Evolutionary conservation across 2,113 vertebrate species (phyloP).

Genomic region (Agapornis roseicollis): DNA sequence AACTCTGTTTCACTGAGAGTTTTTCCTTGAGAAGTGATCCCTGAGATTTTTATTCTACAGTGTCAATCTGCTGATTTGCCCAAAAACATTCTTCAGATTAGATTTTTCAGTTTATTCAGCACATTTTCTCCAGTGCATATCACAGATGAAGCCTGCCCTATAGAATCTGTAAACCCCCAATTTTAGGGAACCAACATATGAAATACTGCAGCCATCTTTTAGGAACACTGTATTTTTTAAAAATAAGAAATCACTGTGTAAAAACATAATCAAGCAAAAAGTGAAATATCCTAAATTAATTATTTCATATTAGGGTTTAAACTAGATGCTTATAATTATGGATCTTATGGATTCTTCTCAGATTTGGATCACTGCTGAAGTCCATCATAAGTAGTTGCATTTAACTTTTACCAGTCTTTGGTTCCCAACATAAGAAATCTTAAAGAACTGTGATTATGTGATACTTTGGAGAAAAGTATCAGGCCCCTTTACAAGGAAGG

Average conservation of each 20-base stretch:
- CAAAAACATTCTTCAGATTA: background rate
- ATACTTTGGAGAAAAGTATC: background rate
- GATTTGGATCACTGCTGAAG: background rate
- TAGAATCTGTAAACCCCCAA: background rate
- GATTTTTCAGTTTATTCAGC: background rate
- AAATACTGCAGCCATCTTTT: background rate
- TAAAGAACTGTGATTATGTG: too few relatives aligned
- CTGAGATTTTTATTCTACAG: background rate
- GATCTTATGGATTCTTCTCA: background rate
- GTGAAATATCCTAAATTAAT: background rate
- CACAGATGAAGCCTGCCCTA: background rate
- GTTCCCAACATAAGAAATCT: background rate
- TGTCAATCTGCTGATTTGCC: background rate
- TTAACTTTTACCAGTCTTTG: background rate
- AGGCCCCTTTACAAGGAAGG: background rate
- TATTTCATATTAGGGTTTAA: background rate
- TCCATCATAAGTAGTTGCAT: background rate
- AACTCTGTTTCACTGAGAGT: background rate
- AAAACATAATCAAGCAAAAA: background rate
- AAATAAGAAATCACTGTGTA: background rate
- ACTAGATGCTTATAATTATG: background rate
- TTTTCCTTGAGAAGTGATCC: background rate
- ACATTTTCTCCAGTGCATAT: background rate
- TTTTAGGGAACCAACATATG: background rate
- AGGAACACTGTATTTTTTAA: background rate